phyloP scores from a whole-genome alignment of 1,140 invertebrate species.

The Camponotus pennsylvanicus region DNA sequence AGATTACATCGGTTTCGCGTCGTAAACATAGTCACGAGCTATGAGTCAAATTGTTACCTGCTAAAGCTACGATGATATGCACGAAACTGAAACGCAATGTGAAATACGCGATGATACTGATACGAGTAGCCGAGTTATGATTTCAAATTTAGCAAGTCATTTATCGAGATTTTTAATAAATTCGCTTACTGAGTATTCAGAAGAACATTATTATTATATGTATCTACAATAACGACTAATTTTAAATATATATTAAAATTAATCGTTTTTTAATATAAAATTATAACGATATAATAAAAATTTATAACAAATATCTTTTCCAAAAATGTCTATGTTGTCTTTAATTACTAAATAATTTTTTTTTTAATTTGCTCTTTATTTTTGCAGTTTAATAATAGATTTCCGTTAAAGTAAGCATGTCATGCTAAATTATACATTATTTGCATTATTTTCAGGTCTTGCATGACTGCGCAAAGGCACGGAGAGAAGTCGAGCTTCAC shows the following conservation, averaged over 20 bases:
- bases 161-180: conserved; percentile 17
- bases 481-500: conserved; percentile 98
- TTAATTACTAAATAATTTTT: background rate
- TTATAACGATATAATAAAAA: background rate
- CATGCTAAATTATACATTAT: background rate
- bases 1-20: conserved; percentile 12
- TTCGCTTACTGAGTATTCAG: background rate
- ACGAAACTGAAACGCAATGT: conserved; percentile 16
- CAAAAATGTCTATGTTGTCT: background rate
- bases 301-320: background rate
- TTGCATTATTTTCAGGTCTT: conserved; percentile 91
- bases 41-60: conserved; percentile 34
- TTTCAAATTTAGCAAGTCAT: conserved; percentile 4
- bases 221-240: background rate
- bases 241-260: conserved; percentile 10
- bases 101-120: background rate
- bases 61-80: background rate
- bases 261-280: background rate
- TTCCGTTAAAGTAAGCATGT: background rate
- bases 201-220: background rate
- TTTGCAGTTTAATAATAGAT: background rate
- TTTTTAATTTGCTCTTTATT: background rate
- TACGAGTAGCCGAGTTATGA: background rate
- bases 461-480: conserved; percentile 95
- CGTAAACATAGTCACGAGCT: conserved; percentile 18